A percentile compares a stretch with the other conserved stretches of the same genome.
Conservation (phyloP, 2,797 vertebrate species). For the Anguilla marmorata region DNA sequence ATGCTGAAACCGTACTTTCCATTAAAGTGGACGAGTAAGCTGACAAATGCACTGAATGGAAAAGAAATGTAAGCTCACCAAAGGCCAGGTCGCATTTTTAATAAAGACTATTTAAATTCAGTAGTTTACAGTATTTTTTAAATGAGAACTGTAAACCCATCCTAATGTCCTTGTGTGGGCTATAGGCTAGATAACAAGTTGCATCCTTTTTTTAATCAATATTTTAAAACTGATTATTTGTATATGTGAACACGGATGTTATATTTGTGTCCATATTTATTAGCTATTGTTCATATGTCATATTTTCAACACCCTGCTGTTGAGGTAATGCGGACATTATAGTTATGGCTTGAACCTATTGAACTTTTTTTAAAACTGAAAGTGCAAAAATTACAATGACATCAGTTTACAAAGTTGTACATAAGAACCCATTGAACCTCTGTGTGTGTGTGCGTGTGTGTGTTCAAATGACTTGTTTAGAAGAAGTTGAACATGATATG, state of each 20-base stretch:
- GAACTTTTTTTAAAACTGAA: too few relatives aligned
- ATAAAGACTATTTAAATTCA: background rate
- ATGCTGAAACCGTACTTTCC: background rate
- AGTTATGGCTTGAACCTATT: background rate
- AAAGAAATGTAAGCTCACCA: background rate
- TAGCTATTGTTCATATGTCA: too few relatives aligned
- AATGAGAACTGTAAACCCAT: background rate
- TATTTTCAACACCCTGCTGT: too few relatives aligned
- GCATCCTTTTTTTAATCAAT: background rate
- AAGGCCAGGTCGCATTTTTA: background rate
- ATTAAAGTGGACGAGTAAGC: background rate
- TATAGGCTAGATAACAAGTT: background rate
- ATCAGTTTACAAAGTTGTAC: background rate
- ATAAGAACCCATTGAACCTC: too few relatives aligned
- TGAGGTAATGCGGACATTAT: too few relatives aligned
- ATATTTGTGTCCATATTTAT: too few relatives aligned
- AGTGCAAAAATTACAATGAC: too few relatives aligned
- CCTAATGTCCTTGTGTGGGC: background rate
- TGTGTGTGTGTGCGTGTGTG: background rate
- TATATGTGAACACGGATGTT: background rate
- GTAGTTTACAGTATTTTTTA: background rate
- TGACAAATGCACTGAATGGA: background rate
- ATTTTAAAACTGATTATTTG: background rate
- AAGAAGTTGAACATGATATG: background rate
- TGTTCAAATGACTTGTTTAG: background rate